Evolutionary conservation across 1,140 invertebrate genomes (phyloP).

Genomic region (Colletes gigas): DNA sequence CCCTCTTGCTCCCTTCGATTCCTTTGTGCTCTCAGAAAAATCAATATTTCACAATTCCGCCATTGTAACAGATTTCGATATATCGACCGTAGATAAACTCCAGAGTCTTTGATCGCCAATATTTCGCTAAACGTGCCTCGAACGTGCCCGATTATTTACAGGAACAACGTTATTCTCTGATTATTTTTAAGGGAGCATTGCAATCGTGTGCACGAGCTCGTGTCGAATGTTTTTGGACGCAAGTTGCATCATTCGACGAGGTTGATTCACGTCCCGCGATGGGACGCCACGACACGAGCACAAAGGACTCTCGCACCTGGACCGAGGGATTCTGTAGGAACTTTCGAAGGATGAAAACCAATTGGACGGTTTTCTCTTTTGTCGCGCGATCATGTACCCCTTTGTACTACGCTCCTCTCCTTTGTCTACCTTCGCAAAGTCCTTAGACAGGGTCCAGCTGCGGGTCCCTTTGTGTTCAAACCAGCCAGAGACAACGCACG

Average conservation of each 20-base stretch:
- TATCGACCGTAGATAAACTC: too few species aligned
- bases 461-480: slow-evolving; percentile 4
- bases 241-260: background rate
- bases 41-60: background rate
- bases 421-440: slow-evolving; percentile 26
- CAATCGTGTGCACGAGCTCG: background rate
- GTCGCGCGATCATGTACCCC: slow-evolving; percentile 1
- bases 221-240: too few species aligned
- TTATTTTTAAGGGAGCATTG: too few species aligned
- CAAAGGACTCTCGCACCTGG: slow-evolving; percentile 35
- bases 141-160: too few species aligned
- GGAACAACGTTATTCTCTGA: too few species aligned
- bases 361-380: background rate
- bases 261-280: background rate
- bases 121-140: too few species aligned
- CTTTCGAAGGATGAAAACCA: slow-evolving; percentile 11
- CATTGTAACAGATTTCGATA: too few species aligned
- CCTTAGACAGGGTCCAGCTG: slow-evolving; percentile 14
- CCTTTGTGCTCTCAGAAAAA: background rate
- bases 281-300: background rate
- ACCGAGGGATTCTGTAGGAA: background rate
- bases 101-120: too few species aligned
- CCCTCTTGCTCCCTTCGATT: background rate
- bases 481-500: background rate
- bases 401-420: slow-evolving; percentile 1